Percentiles rank a stretch among this genome's conserved stretches.
Conservation (phyloP, 2,797 vertebrate genomes). For the Microhierax caerulescens region DNA sequence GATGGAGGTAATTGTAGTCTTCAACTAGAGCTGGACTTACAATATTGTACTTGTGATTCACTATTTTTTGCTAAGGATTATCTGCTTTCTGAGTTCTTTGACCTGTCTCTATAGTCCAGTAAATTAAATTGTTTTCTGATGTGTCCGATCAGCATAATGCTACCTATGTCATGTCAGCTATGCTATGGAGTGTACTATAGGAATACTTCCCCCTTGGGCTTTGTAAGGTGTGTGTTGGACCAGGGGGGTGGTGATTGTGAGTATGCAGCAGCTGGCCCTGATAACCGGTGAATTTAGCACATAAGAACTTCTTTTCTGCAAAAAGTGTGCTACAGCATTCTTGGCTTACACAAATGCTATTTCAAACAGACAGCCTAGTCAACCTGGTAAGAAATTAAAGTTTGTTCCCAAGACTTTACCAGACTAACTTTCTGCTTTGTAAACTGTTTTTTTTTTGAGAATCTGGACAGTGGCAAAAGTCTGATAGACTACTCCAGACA, state of each 20-base stretch:
- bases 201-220: not conserved
- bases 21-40: not conserved
- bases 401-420: not conserved
- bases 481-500: not conserved
- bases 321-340: not conserved
- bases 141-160: not conserved
- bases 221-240: not conserved
- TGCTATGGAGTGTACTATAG: not conserved
- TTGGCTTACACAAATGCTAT: not conserved
- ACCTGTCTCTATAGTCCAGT: not conserved
- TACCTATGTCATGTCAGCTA: fast-evolving
- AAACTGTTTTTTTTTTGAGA: not conserved
- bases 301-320: not conserved
- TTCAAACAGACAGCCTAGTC: not conserved
- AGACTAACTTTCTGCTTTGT: not conserved
- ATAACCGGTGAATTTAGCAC: not conserved
- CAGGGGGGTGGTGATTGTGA: not conserved
- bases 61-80: not conserved
- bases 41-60: not conserved
- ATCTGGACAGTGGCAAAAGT: not conserved
- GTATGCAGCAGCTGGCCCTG: not conserved
- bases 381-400: not conserved
- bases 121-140: not conserved
- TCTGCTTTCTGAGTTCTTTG: not conserved
- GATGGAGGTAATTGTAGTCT: constrained; percentile 85